These are phyloP conservation scores for Lota lota DNA, from an alignment of 2,113 vertebrate genomes.

Conservation along the genomic window DNA sequence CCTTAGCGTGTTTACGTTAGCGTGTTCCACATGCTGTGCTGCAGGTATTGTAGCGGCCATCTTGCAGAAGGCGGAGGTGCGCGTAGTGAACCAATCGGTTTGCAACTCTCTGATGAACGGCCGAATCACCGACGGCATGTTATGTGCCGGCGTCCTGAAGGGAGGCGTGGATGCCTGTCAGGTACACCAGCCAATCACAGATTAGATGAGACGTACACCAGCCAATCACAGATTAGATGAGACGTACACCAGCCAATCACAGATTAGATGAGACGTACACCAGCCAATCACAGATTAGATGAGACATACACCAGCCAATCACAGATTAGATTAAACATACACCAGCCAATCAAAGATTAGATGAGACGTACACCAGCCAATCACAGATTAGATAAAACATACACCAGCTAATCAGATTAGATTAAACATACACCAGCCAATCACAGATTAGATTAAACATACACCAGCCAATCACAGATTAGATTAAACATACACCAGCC, in stretches of 20 bases:
- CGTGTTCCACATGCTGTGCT: neutral
- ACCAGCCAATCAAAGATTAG: neutral
- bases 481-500: neutral
- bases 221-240: neutral
- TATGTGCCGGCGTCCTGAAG: slow-evolving; percentile 82
- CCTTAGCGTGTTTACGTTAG: no score
- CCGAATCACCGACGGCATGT: slow-evolving; percentile 74
- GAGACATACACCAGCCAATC: neutral
- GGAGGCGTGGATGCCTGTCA: slow-evolving; percentile 90
- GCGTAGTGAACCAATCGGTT: slow-evolving; percentile 81
- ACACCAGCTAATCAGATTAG: neutral
- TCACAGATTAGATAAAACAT: neutral
- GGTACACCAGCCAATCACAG: slow-evolving; percentile 57
- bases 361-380: neutral
- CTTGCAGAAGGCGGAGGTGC: slow-evolving; percentile 86
- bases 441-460: neutral
- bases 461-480: neutral
- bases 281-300: neutral
- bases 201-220: neutral
- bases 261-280: neutral
- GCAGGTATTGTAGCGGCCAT: slow-evolving; percentile 44
- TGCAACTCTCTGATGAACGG: slow-evolving; percentile 74
- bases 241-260: neutral
- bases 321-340: neutral
- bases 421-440: neutral